phyloP scores from a whole-genome alignment of 2,888 invertebrate genomes.

The Orchesella flavescens region DNA sequence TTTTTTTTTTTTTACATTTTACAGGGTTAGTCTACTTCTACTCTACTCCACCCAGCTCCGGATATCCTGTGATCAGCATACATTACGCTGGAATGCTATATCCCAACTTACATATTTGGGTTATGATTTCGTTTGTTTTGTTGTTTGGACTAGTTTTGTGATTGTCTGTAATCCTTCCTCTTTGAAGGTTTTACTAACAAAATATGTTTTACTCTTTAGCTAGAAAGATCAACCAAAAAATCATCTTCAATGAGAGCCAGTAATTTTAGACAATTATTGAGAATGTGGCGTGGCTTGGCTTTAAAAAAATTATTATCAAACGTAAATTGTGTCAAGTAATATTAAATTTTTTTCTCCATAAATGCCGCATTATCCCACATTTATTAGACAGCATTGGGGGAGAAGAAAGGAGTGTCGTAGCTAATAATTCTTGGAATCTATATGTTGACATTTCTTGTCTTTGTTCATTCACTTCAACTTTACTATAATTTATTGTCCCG shows the following conservation, averaged over 20 bases:
- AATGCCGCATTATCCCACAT: conserved; percentile 7
- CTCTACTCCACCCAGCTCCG: conserved; percentile 14
- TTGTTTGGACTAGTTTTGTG: too few species aligned
- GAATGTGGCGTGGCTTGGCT: background rate
- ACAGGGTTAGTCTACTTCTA: too few species aligned
- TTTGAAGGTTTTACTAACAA: too few species aligned
- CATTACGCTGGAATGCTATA: background rate
- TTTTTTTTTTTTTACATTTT: background rate
- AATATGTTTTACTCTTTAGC: too few species aligned
- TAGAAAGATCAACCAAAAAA: too few species aligned
- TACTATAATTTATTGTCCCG: conserved; percentile 65
- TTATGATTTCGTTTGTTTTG: too few species aligned
- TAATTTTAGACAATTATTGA: too few species aligned
- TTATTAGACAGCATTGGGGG: background rate
- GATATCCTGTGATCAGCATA: conserved; percentile 5
- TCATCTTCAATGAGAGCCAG: too few species aligned
- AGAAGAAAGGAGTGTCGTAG: conserved; percentile 14
- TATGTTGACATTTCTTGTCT: conserved; percentile 65
- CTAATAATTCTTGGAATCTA: conserved; percentile 46
- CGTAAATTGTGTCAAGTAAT: conserved; percentile 19
- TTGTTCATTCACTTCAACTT: conserved; percentile 67
- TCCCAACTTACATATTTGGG: too few species aligned
- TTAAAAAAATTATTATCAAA: conserved; percentile 9
- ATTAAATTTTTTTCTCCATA: conserved; percentile 20
- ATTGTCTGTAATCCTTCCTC: too few species aligned